Evolutionary conservation across 2,888 invertebrate species (phyloP), one percentile per base, ranked within the genome.

Genomic region (Linnaemya vulpina): DNA sequence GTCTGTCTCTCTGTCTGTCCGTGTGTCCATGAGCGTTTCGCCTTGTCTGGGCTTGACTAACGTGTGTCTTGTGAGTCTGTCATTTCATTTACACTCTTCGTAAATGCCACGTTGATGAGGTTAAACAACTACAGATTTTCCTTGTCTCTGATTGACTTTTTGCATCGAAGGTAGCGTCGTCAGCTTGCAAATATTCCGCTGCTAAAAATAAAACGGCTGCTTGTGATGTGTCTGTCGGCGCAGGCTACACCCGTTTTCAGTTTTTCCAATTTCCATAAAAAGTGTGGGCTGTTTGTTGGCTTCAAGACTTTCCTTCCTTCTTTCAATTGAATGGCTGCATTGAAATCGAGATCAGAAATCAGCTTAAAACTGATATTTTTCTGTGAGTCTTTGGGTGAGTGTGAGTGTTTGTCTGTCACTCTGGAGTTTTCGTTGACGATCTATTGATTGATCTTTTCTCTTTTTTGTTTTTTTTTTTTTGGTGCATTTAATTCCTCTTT

Each of bases 361-460:
- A 49, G 78, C 78, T 78, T 83, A 53, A 60, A 83, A 43, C 51
- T 43, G 83, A 83, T 83, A 78, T 60, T 49, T 78, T 17, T 30
- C 30, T 40, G 15, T 79, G 3, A 58, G 20, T 68, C 3, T 22
- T n/a, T 35, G 11, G 20, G 22, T 17, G 8, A 20, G 1, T 30
- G 15, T 30, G 35, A 63, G 11, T 62, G 30, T 81, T 76, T 49
- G 22, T 63, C 20, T 51, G 11, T 55, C 63, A 38, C 51, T 51
- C 9, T 77, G 77, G 68, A 17, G 30, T 30, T 40, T 70, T 40
- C 58, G 76, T 76, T 76, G 82, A 76, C 78, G 85, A 85, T 85
- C 82, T 85, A 82, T 82, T 85, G 85, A 85, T 85, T 85, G 85
- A 85, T 85, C 85, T 85, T 82, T 43, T n/a, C 13, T 30, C 0